Conservation (phyloP, 2,888 invertebrate species). For the Perizoma flavofasciatum region DNA sequence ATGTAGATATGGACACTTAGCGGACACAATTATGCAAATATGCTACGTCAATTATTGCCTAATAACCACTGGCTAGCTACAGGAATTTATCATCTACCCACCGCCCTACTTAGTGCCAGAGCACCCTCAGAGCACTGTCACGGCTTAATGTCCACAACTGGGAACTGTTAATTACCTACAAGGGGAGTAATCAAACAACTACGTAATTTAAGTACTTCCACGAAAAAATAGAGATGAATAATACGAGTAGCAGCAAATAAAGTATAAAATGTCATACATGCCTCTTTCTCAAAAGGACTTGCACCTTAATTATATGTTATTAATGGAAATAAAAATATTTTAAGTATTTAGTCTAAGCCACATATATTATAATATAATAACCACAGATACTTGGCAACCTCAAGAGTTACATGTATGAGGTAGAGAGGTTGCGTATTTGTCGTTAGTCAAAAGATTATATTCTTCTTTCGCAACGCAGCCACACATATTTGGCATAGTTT, state of each 20-base stretch:
- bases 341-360: slow-evolving; percentile 9
- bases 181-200: slow-evolving; percentile 30
- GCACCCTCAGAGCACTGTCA: slow-evolving; percentile 41
- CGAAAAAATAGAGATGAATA: slow-evolving; percentile 9
- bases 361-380: neutral
- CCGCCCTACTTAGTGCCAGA: slow-evolving; percentile 25
- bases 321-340: slow-evolving; percentile 19
- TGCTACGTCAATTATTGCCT: slow-evolving; percentile 72
- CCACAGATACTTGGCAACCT: neutral
- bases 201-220: slow-evolving; percentile 22
- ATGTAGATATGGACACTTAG: slow-evolving; percentile 79
- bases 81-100: slow-evolving; percentile 66
- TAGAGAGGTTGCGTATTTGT: slow-evolving; percentile 15
- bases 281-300: slow-evolving; percentile 14
- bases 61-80: slow-evolving; percentile 73
- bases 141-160: slow-evolving; percentile 50
- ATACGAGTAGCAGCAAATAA: slow-evolving; percentile 13
- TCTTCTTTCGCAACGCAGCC: slow-evolving; percentile 21
- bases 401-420: slow-evolving; percentile 18
- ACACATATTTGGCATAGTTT: neutral
- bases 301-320: slow-evolving; percentile 16
- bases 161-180: slow-evolving; percentile 48
- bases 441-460: slow-evolving; percentile 24
- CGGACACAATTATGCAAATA: slow-evolving; percentile 80
- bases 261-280: slow-evolving; percentile 11